Evolutionary conservation across 2,888 invertebrate genomes (phyloP).

Genomic region (Abrostola triplasia): DNA sequence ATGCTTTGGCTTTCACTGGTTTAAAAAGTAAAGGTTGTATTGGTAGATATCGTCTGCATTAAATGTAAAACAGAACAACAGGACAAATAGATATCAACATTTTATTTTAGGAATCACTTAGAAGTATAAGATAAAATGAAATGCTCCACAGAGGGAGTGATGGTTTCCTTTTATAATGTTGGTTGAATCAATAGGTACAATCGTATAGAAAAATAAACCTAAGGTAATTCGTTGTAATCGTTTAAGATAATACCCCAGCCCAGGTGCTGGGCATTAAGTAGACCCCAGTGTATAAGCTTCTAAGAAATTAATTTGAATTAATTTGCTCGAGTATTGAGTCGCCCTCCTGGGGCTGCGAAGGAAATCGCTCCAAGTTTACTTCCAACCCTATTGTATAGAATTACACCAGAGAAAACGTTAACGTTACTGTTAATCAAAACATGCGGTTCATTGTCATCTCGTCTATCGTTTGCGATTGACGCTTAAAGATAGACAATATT

Average conservation of each 20-base stretch:
- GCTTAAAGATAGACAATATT: conserved; percentile 17
- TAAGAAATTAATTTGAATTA: conserved; percentile 55
- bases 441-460: conserved; percentile 40
- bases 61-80: too few relatives aligned
- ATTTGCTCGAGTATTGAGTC: conserved; percentile 43
- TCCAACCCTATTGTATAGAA: conserved; percentile 24
- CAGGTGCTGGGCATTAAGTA: conserved; percentile 35
- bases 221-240: conserved; percentile 16
- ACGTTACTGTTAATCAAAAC: conserved; percentile 51
- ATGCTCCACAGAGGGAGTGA: too few relatives aligned
- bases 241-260: conserved; percentile 32
- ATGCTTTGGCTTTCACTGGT: too few relatives aligned
- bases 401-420: conserved; percentile 37
- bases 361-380: conserved; percentile 32
- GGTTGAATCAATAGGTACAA: too few relatives aligned
- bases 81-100: too few relatives aligned
- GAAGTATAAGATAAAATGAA: too few relatives aligned
- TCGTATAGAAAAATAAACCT: too few relatives aligned
- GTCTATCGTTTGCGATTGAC: conserved; percentile 41
- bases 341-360: conserved; percentile 22
- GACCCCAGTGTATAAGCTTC: conserved; percentile 42
- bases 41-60: too few relatives aligned
- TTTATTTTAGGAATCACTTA: too few relatives aligned
- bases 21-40: too few relatives aligned
- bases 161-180: too few relatives aligned